A percentile compares a stretch with the other conserved stretches of the same genome.
Evolutionary conservation across 2,888 invertebrate genomes (phyloP).

Genomic region (Sarcophaga subvicina): DNA sequence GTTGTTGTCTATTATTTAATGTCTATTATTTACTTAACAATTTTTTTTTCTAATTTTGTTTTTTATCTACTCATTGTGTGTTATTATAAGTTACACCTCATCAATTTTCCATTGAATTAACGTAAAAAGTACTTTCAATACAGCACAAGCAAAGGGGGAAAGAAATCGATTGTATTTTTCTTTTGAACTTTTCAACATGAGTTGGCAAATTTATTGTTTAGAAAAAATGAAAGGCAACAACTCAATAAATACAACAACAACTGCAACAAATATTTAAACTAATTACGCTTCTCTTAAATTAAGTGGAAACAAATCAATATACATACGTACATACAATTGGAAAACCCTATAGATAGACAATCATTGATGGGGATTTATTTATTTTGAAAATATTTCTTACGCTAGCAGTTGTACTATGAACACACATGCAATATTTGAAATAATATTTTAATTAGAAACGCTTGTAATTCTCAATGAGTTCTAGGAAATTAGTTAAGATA

Average conservation of each 20-base stretch:
- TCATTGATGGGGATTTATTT: too few species aligned
- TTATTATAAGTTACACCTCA: slow-evolving; percentile 64
- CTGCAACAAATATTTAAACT: slow-evolving; percentile 4
- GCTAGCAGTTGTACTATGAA: too few species aligned
- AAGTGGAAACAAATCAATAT: not conserved
- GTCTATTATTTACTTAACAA: not conserved
- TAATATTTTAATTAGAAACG: too few species aligned
- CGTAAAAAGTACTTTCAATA: not conserved
- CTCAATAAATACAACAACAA: not conserved
- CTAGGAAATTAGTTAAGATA: too few species aligned
- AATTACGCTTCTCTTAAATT: not conserved
- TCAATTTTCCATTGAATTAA: slow-evolving; percentile 67
- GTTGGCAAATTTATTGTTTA: slow-evolving; percentile 47
- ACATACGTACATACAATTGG: not conserved
- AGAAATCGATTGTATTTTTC: slow-evolving; percentile 29
- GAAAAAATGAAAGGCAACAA: not conserved
- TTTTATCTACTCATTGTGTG: too few species aligned
- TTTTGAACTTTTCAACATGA: slow-evolving; percentile 56
- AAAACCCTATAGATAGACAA: not conserved
- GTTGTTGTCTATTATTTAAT: slow-evolving; percentile 22
- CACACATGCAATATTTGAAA: too few species aligned
- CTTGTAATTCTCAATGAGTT: too few species aligned
- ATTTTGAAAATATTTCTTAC: too few species aligned
- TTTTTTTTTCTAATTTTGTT: too few species aligned
- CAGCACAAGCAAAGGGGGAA: not conserved